Percentiles rank a stretch among this genome's conserved stretches.
These are phyloP conservation scores for Seriola aureovittata DNA, from an alignment of 2,113 vertebrate genomes.

Conservation along the genomic window DNA sequence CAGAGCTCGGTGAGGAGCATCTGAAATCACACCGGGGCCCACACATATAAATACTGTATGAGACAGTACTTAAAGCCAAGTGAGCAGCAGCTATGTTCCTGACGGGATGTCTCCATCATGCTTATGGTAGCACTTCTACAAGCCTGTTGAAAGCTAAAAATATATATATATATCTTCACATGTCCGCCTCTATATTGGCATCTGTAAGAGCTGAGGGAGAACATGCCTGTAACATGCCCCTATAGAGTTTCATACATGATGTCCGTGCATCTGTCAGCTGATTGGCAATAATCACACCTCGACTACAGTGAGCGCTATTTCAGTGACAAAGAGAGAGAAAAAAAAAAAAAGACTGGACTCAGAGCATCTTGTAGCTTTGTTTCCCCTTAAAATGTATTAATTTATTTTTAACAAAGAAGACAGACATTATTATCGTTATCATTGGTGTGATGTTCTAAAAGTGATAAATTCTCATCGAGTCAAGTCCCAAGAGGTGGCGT, in stretches of 20 bases:
- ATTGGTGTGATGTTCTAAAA: constrained; percentile 23
- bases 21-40: constrained; percentile 64
- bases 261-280: background rate
- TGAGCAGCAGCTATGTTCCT: constrained; percentile 73
- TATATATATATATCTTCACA: constrained; percentile 10
- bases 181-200: constrained; percentile 1
- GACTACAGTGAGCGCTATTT: background rate
- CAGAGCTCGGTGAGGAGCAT: constrained; percentile 33
- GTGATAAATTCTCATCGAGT: constrained; percentile 30
- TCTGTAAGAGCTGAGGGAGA: background rate
- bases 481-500: constrained; percentile 56
- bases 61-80: constrained; percentile 56
- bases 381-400: constrained; percentile 72
- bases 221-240: background rate
- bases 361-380: constrained; percentile 15
- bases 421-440: constrained; percentile 18
- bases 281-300: background rate
- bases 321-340: background rate
- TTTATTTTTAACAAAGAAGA: constrained; percentile 60
- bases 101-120: constrained; percentile 54
- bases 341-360: background rate
- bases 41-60: constrained; percentile 60
- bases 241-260: constrained; percentile 8
- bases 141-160: constrained; percentile 18
- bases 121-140: constrained; percentile 1